Conservation (phyloP, 2,797 vertebrate genomes). For the Fistularia tabacaria region DNA sequence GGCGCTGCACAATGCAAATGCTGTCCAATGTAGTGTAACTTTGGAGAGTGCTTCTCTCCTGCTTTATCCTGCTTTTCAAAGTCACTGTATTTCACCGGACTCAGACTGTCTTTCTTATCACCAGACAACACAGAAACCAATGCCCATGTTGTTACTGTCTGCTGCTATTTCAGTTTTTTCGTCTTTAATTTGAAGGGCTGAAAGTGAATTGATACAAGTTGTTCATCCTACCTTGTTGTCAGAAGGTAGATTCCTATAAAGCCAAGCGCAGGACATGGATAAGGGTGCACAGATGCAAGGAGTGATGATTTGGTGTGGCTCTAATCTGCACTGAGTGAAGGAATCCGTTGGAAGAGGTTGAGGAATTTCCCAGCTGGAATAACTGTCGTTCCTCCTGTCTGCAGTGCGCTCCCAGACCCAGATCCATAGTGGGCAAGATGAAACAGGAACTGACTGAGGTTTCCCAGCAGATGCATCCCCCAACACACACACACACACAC, state of each 20-base stretch:
- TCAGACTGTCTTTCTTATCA: slow-evolving; percentile 28
- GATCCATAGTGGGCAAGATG: no score
- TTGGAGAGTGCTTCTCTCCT: slow-evolving; percentile 10
- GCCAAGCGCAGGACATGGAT: slow-evolving; percentile 62
- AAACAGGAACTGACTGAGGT: slow-evolving; percentile 28
- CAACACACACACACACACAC: slow-evolving; percentile 5
- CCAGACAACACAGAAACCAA: slow-evolving; percentile 32
- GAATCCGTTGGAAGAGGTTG: slow-evolving; percentile 33
- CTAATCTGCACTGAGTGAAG: slow-evolving; percentile 30
- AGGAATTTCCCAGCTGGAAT: slow-evolving; percentile 43
- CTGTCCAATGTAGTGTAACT: slow-evolving; percentile 16
- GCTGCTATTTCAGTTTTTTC: slow-evolving; percentile 43
- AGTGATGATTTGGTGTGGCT: slow-evolving; percentile 30
- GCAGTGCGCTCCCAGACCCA: no score
- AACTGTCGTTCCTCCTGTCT: no score
- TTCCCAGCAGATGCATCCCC: slow-evolving; percentile 1
- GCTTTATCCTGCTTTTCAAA: slow-evolving; percentile 23
- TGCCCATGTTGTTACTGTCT: slow-evolving; percentile 30
- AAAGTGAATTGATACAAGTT: no score
- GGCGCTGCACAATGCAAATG: slow-evolving; percentile 15
- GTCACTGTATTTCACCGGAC: slow-evolving; percentile 17
- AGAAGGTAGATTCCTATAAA: slow-evolving; percentile 37
- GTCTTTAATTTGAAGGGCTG: no score
- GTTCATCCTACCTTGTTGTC: no score
- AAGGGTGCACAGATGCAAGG: slow-evolving; percentile 41